A percentile compares a stretch with the other conserved stretches of the same genome.
These are phyloP conservation scores for Vireo griseus DNA, from an alignment of 2,797 vertebrate genomes.

Conservation along the genomic window DNA sequence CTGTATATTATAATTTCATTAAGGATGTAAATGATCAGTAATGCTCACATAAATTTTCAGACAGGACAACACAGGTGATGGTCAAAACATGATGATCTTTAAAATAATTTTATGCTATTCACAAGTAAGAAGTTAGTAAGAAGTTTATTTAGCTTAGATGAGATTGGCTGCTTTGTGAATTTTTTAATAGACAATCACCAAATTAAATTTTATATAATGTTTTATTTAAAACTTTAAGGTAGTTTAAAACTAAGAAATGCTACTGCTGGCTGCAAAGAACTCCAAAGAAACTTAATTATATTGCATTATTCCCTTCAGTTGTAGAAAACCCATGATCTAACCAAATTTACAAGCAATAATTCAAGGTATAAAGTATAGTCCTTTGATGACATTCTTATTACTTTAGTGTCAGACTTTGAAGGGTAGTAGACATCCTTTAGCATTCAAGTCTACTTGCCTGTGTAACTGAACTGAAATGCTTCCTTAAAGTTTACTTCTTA, in stretches of 20 bases:
- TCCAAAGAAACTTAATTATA: not conserved
- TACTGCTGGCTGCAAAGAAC: not conserved
- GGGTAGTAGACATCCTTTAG: not conserved
- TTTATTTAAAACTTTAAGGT: not conserved
- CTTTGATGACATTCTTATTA: not conserved
- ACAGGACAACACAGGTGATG: fast-evolving
- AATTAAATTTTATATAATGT: not conserved
- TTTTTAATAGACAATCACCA: not conserved
- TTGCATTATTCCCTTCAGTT: not conserved
- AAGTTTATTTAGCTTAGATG: not conserved
- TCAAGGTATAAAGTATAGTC: not conserved
- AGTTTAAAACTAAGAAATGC: not conserved
- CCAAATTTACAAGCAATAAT: not conserved
- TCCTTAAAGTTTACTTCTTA: not conserved
- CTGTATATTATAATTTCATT: not conserved
- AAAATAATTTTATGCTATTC: not conserved
- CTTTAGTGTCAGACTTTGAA: not conserved
- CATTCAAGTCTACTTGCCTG: not conserved
- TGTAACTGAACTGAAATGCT: not conserved
- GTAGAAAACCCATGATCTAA: not conserved
- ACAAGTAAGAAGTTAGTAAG: not conserved
- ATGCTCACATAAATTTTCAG: not conserved
- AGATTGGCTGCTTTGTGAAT: not conserved
- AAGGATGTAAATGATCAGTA: not conserved
- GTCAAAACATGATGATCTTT: not conserved